These are phyloP conservation scores for Coreius guichenoti DNA, from an alignment of 2,797 vertebrate species.

Conservation along the genomic window DNA sequence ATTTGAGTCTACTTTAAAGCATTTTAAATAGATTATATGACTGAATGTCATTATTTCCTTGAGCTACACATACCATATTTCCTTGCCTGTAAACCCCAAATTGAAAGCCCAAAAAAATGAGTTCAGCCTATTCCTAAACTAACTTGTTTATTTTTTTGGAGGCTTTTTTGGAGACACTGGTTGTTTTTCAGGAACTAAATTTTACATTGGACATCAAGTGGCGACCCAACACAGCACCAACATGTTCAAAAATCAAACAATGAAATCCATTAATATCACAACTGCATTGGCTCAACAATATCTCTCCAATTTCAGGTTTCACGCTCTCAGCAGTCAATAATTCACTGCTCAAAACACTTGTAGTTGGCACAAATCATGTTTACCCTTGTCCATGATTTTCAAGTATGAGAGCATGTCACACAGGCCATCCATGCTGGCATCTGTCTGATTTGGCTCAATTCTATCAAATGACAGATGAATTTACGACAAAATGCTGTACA, in stretches of 20 bases:
- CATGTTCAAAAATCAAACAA: conserved; percentile 19
- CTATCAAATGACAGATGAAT: background rate
- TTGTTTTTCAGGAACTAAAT: background rate
- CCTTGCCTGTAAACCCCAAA: background rate
- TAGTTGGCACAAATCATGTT: conserved; percentile 29
- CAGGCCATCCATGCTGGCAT: conserved; percentile 6
- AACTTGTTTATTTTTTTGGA: background rate
- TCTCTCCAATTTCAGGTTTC: conserved; percentile 33
- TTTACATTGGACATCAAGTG: conserved; percentile 10
- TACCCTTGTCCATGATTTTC: conserved; percentile 33
- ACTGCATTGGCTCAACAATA: conserved; percentile 15
- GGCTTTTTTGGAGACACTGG: background rate
- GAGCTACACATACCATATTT: background rate
- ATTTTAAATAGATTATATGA: background rate
- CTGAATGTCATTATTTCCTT: background rate
- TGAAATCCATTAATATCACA: conserved; percentile 11
- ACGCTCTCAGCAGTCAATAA: conserved; percentile 37
- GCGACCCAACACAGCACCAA: background rate
- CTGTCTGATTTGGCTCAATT: conserved; percentile 18
- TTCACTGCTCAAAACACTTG: conserved; percentile 45
- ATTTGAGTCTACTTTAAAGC: background rate
- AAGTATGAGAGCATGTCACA: conserved; percentile 25
- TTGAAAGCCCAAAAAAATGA: background rate
- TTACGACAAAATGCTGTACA: background rate
- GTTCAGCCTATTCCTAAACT: background rate